Evolutionary conservation across 2,797 vertebrate species (phyloP).

Genomic region (Lepilemur septentrionalis): DNA sequence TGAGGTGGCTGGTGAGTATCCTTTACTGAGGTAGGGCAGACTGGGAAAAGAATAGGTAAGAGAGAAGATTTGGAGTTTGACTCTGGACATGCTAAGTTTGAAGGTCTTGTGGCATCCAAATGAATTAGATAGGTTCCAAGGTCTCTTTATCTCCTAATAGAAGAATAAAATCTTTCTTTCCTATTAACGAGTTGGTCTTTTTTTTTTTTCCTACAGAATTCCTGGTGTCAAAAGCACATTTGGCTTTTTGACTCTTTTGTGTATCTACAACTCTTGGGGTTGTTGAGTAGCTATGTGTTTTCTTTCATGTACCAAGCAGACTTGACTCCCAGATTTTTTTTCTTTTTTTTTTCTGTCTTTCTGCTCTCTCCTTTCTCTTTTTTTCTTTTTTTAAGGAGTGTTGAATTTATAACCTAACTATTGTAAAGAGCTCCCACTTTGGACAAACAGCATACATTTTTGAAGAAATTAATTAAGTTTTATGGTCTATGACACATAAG

Average conservation of each 20-base stretch:
- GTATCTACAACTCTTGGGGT: neutral
- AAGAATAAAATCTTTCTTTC: neutral
- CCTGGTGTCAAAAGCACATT: neutral
- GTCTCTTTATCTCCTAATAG: neutral
- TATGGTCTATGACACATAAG: neutral
- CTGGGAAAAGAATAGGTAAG: neutral
- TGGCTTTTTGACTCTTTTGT: neutral
- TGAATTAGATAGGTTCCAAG: neutral
- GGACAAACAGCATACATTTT: neutral
- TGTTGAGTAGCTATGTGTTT: neutral
- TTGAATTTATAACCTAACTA: conserved; percentile 9
- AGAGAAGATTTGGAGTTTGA: neutral
- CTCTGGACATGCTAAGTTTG: neutral
- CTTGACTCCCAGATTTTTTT: neutral
- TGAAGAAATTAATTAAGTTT: neutral
- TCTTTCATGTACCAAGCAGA: neutral
- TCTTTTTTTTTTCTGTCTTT: too few species aligned
- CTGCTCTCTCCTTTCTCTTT: neutral
- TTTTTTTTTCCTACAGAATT: neutral
- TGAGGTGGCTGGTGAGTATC: neutral
- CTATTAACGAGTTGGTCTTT: neutral
- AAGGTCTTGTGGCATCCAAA: neutral
- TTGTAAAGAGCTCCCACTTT: neutral
- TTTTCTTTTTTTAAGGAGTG: neutral
- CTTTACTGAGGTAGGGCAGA: neutral